Conservation (phyloP, 2,797 vertebrate genomes). For the Spinus pinus region DNA sequence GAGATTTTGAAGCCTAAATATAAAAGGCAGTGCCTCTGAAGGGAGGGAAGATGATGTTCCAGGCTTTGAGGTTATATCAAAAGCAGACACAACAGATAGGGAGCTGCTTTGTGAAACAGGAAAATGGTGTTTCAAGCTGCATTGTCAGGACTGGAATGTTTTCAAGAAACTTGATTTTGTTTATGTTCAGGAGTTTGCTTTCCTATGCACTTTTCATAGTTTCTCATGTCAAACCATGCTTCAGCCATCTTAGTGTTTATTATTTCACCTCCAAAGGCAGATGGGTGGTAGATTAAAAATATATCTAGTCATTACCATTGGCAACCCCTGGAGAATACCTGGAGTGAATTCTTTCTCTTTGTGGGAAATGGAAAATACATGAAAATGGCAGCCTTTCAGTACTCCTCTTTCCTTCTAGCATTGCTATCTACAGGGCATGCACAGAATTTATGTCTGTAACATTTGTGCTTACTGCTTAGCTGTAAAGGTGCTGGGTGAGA, state of each 20-base stretch:
- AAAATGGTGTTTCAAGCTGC: neutral
- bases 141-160: neutral
- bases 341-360: neutral
- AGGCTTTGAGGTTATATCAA: neutral
- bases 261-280: neutral
- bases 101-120: neutral
- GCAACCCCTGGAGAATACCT: neutral
- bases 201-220: neutral
- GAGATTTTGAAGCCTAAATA: neutral
- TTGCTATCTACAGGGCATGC: neutral
- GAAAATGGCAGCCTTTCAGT: neutral
- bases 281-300: neutral
- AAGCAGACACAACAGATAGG: neutral
- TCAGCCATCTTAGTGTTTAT: neutral
- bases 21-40: neutral
- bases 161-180: neutral
- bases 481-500: slow-evolving; percentile 17
- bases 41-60: neutral
- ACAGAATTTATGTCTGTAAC: slow-evolving; percentile 1
- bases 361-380: neutral
- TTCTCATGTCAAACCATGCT: neutral
- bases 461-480: slow-evolving; percentile 8
- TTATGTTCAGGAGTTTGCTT: neutral
- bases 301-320: neutral
- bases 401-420: neutral